Base-by-base conservation (phyloP, 2,888 invertebrate genomes). In the Carpatolechia fugitivella region DNA sequence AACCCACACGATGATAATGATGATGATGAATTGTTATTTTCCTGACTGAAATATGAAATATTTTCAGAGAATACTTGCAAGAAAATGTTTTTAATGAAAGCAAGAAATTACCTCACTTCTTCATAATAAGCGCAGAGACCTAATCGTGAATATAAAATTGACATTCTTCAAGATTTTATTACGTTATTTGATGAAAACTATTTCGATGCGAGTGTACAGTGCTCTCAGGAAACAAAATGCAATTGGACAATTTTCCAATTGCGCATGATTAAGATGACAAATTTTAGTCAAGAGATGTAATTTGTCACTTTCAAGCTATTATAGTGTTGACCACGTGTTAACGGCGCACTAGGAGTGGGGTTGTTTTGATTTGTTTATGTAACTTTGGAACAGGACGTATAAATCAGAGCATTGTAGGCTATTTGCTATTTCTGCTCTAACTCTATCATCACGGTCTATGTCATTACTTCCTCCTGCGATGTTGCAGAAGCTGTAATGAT, bases 221-320 rank as follows among this genome's bases (percentile, higher is more conserved):
- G 66, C 69, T 70, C 79, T 78, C 78, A 83, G 84, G 86, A 86
- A 80, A 72, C 78, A 73, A 80, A 82, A 82, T 82, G 82, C 82
- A 89, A 89, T 88, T 87, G 88, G 80, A 63, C 83, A 88, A 89
- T 89, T 85, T 86, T 82, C 76, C 89, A 88, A 86, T 89, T 89
- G 86, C 69, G 69, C 59, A 75, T 69, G 64, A 71, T 74, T 74
- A 75, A 74, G 73, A 74, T 68, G 66, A 72, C 73, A 82, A 80
- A 83, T 80, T 84, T 85, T 77, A 76, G 76, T 77, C 74, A 66
- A 68, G 74, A 52, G 44, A 31, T 52, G 73, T 75, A 77, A 80
- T 77, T 76, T 72, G 62, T 72, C 72, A 69, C 70, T 75, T 72
- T 69, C 68, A 64, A 64, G 58, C 60, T 65, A 66, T 66, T 61